A percentile compares a stretch with the other conserved stretches of the same genome.
Conservation (phyloP, 1,140 invertebrate genomes). For the Cydia splendana region DNA sequence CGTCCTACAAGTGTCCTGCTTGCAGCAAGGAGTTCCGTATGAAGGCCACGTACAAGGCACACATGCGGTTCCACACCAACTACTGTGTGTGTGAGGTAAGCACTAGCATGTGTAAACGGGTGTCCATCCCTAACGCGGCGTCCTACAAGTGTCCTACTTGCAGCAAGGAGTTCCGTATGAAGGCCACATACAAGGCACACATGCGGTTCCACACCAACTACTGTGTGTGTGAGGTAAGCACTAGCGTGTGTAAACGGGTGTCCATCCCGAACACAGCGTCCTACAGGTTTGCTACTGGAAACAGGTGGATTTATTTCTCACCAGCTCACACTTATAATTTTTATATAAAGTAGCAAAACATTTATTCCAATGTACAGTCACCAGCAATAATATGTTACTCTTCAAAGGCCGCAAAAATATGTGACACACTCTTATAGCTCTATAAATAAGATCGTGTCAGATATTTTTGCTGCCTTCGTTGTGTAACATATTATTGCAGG, state of each 20-base stretch:
- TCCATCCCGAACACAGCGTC: constrained; percentile 42
- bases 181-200: constrained; percentile 58
- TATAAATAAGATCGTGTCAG: no score
- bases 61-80: constrained; percentile 65
- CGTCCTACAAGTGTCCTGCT: constrained; percentile 53
- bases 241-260: neutral
- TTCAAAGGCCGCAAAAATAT: no score
- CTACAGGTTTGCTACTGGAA: no score
- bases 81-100: constrained; percentile 67
- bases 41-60: constrained; percentile 55
- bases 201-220: constrained; percentile 66
- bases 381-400: no score
- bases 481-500: no score
- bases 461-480: no score
- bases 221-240: constrained; percentile 60
- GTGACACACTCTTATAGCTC: no score
- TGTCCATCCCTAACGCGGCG: constrained; percentile 39
- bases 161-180: constrained; percentile 47
- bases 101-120: neutral
- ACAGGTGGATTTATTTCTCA: no score
- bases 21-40: constrained; percentile 53
- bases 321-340: no score
- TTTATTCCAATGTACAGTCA: no score
- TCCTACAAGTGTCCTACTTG: constrained; percentile 59
- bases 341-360: no score